phyloP scores from a whole-genome alignment of 2,888 invertebrate species.

The Synanthedon tipuliformis region DNA sequence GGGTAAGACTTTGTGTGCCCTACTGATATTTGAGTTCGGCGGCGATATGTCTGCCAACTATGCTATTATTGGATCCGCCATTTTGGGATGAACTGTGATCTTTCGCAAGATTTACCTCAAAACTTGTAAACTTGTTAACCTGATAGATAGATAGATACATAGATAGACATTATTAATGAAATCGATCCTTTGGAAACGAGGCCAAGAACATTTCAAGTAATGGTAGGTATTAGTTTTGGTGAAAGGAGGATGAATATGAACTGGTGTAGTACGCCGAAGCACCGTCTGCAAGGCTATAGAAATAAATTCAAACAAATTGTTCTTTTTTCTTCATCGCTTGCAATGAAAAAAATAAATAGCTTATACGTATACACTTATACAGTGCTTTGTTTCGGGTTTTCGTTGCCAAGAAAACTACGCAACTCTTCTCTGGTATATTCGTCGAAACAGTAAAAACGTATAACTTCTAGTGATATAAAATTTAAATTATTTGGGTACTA shows the following conservation, averaged over 20 bases:
- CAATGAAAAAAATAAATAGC: too few relatives aligned
- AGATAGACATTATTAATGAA: constrained; percentile 3
- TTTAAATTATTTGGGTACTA: too few relatives aligned
- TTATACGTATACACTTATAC: constrained; percentile 1
- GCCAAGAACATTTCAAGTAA: constrained; percentile 33
- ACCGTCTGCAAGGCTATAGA: constrained; percentile 3
- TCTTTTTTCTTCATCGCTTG: too few relatives aligned
- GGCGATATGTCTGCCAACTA: constrained; percentile 44
- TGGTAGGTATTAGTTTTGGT: constrained; percentile 21
- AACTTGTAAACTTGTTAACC: not conserved
- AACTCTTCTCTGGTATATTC: too few relatives aligned
- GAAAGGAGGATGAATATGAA: constrained; percentile 27
- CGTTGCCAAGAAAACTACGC: too few relatives aligned
- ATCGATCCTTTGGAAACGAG: constrained; percentile 19
- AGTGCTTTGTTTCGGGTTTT: not conserved
- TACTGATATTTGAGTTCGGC: constrained; percentile 52
- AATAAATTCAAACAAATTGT: too few relatives aligned
- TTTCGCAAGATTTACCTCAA: constrained; percentile 14
- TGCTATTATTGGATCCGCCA: constrained; percentile 37
- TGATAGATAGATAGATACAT: too few relatives aligned
- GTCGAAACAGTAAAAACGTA: too few relatives aligned
- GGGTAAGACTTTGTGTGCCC: constrained; percentile 36
- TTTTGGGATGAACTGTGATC: constrained; percentile 47
- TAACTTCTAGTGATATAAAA: too few relatives aligned
- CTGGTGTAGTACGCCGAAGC: constrained; percentile 11